Evolutionary conservation across 1,140 invertebrate species (phyloP), one percentile per base, ranked within the genome.

Genomic region (Stegodyphus dumicola): DNA sequence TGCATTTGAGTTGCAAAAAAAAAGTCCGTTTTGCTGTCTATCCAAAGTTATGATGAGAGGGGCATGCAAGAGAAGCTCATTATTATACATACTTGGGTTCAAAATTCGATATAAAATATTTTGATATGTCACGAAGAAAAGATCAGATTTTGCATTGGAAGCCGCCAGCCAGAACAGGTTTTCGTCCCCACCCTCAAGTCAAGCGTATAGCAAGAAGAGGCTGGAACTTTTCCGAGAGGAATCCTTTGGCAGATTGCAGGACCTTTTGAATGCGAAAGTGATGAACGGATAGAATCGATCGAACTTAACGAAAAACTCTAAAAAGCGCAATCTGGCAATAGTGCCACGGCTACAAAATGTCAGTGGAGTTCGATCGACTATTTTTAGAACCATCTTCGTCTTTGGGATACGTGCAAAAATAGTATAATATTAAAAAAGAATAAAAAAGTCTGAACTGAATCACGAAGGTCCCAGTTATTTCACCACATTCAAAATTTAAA

Each of bases 401-500:
- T 74, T 74, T 51, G 13, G 65, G 77, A 80, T 80, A 52, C 54
- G 77, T 71, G 77, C 67, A 80, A 80, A 80, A 80, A 80, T 80
- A 80, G 77, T 80, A 80, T 71, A 80, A 80, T 60, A 56, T 67
- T 60, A 60, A 10, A 60, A 60, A 60, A 15, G 15, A 7, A 67
- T 0, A 6, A 67, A 60, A 80, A 80, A 80, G 71, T 60, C 18
- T 18, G 17, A 70, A 18, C 67, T 71, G 67, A 80, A 80, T 80
- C 77, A 80, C 77, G 77, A 80, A 80, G 77, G 33, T 7, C 52
- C 13, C 53, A 74, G 52, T 66, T 71, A 80, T 64, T 80, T 71
- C 52, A 80, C 77, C 77, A 60, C 77, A 80, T 80, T 80, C 77
- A 80, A 80, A 80, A 80, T 80, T 80, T 80, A 80, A 80, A 69